Evolutionary conservation across 2,888 invertebrate genomes (phyloP).

Genomic region (Meganola albula): DNA sequence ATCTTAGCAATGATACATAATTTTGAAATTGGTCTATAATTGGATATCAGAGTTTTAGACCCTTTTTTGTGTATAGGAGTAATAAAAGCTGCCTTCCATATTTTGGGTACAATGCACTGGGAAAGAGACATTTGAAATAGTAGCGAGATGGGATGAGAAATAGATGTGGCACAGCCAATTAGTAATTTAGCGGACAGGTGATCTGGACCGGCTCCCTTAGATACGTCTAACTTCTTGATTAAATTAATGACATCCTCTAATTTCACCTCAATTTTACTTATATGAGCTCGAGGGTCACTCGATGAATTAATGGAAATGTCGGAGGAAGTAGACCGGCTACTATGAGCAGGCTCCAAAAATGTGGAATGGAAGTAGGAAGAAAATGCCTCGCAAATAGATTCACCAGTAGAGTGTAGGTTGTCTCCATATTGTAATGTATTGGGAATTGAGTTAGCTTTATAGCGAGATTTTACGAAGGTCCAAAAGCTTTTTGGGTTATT

Average conservation of each 20-base stretch:
- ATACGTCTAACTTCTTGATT: background rate
- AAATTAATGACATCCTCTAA: background rate
- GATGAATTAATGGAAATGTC: background rate
- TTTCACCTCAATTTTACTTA: background rate
- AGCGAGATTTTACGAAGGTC: conserved; percentile 1
- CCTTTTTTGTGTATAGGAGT: background rate
- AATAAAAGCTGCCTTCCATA: conserved; percentile 1
- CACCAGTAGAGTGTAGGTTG: background rate
- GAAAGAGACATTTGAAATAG: conserved; percentile 3
- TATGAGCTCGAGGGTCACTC: background rate
- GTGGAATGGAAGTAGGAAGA: conserved; percentile 1
- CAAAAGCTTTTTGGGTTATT: conserved; percentile 6
- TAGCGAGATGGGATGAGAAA: background rate
- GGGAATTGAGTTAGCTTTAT: background rate
- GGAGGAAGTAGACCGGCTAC: background rate
- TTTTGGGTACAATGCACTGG: background rate
- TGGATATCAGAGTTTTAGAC: background rate
- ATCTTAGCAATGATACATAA: conserved; percentile 6
- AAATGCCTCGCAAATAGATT: conserved; percentile 1
- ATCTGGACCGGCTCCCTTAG: conserved; percentile 1
- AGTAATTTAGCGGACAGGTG: conserved; percentile 1
- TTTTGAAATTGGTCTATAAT: conserved; percentile 1
- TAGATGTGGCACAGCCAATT: background rate
- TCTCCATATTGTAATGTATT: conserved; percentile 1
- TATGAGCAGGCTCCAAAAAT: background rate